Conservation (phyloP, 2,888 invertebrate species). For the Autographa gamma region DNA sequence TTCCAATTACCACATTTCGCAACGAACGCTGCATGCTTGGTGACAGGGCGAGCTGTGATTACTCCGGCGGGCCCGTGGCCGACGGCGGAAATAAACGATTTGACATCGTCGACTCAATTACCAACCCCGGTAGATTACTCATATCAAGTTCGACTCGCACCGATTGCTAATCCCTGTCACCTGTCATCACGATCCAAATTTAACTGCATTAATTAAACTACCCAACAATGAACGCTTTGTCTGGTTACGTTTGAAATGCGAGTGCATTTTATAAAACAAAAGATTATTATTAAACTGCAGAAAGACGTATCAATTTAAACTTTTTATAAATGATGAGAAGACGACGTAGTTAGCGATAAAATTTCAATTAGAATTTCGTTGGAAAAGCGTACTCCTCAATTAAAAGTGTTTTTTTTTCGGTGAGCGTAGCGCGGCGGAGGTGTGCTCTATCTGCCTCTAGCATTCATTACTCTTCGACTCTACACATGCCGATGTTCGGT, state of each 20-base stretch:
- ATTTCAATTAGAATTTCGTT: slow-evolving; percentile 75
- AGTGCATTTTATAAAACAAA: neutral
- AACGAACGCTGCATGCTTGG: slow-evolving; percentile 23
- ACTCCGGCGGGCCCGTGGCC: slow-evolving; percentile 52
- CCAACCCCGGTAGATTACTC: slow-evolving; percentile 58
- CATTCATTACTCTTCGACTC: slow-evolving; percentile 79
- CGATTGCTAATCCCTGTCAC: slow-evolving; percentile 43
- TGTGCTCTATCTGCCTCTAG: slow-evolving; percentile 64
- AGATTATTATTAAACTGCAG: neutral
- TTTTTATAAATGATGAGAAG: slow-evolving; percentile 11
- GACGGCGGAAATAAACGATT: slow-evolving; percentile 61
- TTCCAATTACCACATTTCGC: slow-evolving; percentile 53
- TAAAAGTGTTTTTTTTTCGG: slow-evolving; percentile 73
- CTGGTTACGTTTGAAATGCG: slow-evolving; percentile 2
- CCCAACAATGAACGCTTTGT: slow-evolving; percentile 27
- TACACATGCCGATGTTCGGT: slow-evolving; percentile 81
- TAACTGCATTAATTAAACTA: slow-evolving; percentile 46
- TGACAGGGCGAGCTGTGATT: slow-evolving; percentile 55
- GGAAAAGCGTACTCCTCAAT: slow-evolving; percentile 75
- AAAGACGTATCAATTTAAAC: neutral
- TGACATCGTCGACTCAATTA: slow-evolving; percentile 66
- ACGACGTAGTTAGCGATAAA: slow-evolving; percentile 52
- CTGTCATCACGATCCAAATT: slow-evolving; percentile 21
- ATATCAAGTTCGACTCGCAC: slow-evolving; percentile 54
- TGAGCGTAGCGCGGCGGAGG: slow-evolving; percentile 55